Evolutionary conservation across 2,888 invertebrate species (phyloP), one percentile per base, ranked within the genome.

Genomic region (Pseudolycoriella hygida): DNA sequence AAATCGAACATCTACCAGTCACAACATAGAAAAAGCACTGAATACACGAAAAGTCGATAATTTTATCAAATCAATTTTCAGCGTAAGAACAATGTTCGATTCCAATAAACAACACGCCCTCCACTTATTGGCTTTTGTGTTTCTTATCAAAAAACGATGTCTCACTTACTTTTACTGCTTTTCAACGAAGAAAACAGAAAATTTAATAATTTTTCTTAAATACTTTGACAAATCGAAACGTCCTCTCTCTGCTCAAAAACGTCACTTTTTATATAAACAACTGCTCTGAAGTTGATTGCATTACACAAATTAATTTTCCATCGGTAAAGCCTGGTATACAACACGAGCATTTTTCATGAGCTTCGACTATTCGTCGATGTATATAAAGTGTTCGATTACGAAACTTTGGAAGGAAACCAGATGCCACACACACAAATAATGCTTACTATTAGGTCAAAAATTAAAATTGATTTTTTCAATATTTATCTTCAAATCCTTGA

Each of bases 211-310:
- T 34, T 34, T 34, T 14, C 34, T 14, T 14, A 34, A 34, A 34
- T 8, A 34, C 25, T 25, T 34, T 34, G 34, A 14, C 34, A 34
- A 34, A 14, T 34, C 11, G 34, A 34, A 47, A 47, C 47, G 31
- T 47, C 40, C 40, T 44, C 40, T 43, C 25, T n/a, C n/a, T n/a
- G n/a, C 41, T 40, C 37, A 41, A 53, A 25, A 53, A 54, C 48
- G 53, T 53, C 53, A 54, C 50, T 53, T 53, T 53, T 50, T 49
- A 25, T 25, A 25, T n/a, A n/a, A n/a, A 25, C 12, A 34, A 34
- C 15, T 34, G 34, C 34, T 12, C 3, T 34, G 34, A 34, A 34
- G n/a, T 34, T 34, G 34, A 25, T 25, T 25, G 8, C 25, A 25
- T 25, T 34, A 12, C 34, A 14, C 34, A 34, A 34, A 34, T 34